These are phyloP conservation scores for Neoaliturus tenellus DNA, from an alignment of 2,888 invertebrate species.

Conservation along the genomic window DNA sequence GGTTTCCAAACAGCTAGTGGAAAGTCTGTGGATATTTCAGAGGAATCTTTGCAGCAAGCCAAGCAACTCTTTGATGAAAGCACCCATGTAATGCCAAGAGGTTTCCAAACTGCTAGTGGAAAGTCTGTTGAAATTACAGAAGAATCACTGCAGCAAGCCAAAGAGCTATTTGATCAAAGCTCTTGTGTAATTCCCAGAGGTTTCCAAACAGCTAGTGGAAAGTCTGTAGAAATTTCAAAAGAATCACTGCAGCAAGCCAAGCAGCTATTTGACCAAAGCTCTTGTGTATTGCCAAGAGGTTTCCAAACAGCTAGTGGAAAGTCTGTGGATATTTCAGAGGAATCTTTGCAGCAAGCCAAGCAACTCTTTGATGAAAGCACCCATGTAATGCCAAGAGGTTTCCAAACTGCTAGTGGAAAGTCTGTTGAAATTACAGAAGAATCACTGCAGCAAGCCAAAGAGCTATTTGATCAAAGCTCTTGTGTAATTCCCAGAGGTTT, in stretches of 20 bases:
- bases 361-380: not conserved
- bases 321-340: constrained; percentile 57
- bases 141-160: constrained; percentile 61
- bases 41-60: not conserved
- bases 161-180: constrained; percentile 58
- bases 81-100: not conserved
- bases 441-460: constrained; percentile 60
- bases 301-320: constrained; percentile 68
- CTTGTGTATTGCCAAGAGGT: constrained; percentile 35
- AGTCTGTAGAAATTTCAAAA: constrained; percentile 10
- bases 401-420: constrained; percentile 56
- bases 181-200: too few species aligned
- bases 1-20: constrained; percentile 8
- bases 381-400: not conserved
- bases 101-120: constrained; percentile 56
- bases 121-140: constrained; percentile 61
- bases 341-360: constrained; percentile 30
- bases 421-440: constrained; percentile 61
- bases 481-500: not conserved
- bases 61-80: not conserved
- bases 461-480: constrained; percentile 52
- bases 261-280: not conserved
- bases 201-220: constrained; percentile 34
- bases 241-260: constrained; percentile 15
- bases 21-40: not conserved